A percentile compares a stretch with the other conserved stretches of the same genome.
Conservation (phyloP, 2,888 invertebrate genomes). For the Eustalomyia histrio region DNA sequence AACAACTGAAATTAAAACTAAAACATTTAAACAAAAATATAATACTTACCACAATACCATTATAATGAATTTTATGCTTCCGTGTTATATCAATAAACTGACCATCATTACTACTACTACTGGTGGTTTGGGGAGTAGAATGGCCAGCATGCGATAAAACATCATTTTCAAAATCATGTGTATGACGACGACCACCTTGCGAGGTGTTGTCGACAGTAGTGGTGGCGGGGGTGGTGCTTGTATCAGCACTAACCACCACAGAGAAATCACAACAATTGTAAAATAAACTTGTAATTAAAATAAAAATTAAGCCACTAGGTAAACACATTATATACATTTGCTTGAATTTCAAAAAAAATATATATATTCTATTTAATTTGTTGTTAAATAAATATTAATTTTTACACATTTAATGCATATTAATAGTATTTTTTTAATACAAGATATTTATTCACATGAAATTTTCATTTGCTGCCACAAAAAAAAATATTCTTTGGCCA, state of each 20-base stretch:
- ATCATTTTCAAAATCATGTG: conserved; percentile 35
- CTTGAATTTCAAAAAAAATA: neutral
- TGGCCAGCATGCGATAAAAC: conserved; percentile 22
- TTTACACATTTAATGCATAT: neutral
- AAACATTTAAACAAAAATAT: conserved; percentile 34
- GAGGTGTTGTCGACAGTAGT: conserved; percentile 1
- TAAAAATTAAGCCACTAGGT: conserved; percentile 67
- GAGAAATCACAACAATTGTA: conserved; percentile 67
- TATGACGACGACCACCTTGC: conserved; percentile 20
- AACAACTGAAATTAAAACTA: conserved; percentile 35
- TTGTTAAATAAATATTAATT: neutral
- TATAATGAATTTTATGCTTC: conserved; percentile 74
- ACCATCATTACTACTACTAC: conserved; percentile 45
- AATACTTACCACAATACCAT: conserved; percentile 77
- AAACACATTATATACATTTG: conserved; percentile 67
- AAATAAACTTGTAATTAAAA: conserved; percentile 66
- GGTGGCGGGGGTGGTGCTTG: conserved; percentile 6
- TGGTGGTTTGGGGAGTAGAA: neutral
- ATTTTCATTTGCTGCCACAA: neutral
- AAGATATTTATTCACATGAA: neutral
- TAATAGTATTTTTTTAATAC: neutral
- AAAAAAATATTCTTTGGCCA: conserved; percentile 19
- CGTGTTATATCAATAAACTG: conserved; percentile 75
- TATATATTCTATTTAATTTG: neutral
- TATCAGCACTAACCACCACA: conserved; percentile 39